Conservation (phyloP, 2,113 vertebrate genomes). For the Nerophis lumbriciformis region DNA sequence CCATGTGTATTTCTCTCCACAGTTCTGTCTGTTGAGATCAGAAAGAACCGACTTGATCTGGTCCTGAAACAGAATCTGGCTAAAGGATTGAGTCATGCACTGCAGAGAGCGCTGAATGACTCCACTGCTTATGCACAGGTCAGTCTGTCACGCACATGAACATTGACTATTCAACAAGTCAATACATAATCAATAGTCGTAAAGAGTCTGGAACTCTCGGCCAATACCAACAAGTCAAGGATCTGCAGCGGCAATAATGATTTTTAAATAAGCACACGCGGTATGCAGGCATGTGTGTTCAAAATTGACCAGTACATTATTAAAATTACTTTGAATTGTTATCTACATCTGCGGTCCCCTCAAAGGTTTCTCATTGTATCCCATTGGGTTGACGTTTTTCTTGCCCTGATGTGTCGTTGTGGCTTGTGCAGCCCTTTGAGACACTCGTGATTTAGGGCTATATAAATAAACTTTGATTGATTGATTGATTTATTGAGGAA, state of each 20-base stretch:
- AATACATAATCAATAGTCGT: neutral
- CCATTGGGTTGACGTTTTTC: too few relatives aligned
- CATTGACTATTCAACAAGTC: neutral
- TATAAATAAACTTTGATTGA: too few relatives aligned
- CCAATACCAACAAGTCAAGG: neutral
- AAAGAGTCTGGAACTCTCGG: neutral
- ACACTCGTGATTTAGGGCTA: too few relatives aligned
- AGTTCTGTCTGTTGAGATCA: constrained; percentile 87
- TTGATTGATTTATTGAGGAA: too few relatives aligned
- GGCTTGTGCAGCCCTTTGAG: too few relatives aligned
- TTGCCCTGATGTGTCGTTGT: too few relatives aligned
- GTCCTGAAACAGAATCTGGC: constrained; percentile 79
- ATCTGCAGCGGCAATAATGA: too few relatives aligned
- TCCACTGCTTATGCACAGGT: constrained; percentile 77
- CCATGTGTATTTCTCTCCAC: constrained; percentile 15
- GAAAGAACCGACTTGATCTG: constrained; percentile 73
- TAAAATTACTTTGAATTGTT: too few relatives aligned
- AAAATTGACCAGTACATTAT: neutral
- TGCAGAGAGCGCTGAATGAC: constrained; percentile 85
- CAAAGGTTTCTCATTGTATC: too few relatives aligned
- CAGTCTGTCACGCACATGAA: constrained; percentile 29
- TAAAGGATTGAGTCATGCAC: constrained; percentile 81
- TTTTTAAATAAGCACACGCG: neutral
- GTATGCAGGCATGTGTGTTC: neutral
- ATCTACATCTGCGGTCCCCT: too few relatives aligned